Percentiles rank a stretch among this genome's conserved stretches.
Evolutionary conservation across 2,113 vertebrate genomes (phyloP).

Genomic region (Narcine bancroftii): DNA sequence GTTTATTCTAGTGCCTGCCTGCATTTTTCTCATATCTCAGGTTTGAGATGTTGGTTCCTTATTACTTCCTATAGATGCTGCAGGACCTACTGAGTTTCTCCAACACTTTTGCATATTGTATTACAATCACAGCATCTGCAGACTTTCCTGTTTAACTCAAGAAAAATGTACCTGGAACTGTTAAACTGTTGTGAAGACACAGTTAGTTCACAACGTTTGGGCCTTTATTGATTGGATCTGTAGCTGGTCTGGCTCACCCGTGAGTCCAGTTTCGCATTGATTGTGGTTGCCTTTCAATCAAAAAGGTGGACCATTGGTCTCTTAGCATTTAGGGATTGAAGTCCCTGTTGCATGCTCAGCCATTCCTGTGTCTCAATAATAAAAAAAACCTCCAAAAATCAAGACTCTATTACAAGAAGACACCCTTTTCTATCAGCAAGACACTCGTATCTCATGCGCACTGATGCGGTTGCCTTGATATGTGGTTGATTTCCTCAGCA

Average conservation of each 20-base stretch:
- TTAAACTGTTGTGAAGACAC: not conserved
- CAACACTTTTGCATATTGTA: no score
- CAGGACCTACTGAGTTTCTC: no score
- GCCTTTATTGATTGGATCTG: not conserved
- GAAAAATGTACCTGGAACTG: not conserved
- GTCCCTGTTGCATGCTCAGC: not conserved
- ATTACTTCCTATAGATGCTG: no score
- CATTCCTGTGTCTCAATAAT: not conserved
- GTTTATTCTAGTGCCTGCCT: no score
- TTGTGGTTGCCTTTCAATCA: not conserved
- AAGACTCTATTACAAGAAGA: no score
- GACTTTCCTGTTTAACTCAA: no score
- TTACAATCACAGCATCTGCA: no score
- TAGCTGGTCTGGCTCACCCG: not conserved
- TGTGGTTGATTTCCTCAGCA: no score
- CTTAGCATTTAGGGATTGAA: not conserved
- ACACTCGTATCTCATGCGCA: not conserved
- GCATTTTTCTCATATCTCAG: no score
- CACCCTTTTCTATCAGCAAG: not conserved
- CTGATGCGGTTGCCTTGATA: no score
- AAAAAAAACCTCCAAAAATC: no score
- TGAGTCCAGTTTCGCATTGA: not conserved
- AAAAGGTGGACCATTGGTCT: not conserved
- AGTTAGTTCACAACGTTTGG: not conserved
- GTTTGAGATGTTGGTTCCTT: no score